Percentiles rank a stretch among this genome's conserved stretches.
Conservation (phyloP, 2,797 vertebrate genomes). For the Mormyrus hasselquistii region DNA sequence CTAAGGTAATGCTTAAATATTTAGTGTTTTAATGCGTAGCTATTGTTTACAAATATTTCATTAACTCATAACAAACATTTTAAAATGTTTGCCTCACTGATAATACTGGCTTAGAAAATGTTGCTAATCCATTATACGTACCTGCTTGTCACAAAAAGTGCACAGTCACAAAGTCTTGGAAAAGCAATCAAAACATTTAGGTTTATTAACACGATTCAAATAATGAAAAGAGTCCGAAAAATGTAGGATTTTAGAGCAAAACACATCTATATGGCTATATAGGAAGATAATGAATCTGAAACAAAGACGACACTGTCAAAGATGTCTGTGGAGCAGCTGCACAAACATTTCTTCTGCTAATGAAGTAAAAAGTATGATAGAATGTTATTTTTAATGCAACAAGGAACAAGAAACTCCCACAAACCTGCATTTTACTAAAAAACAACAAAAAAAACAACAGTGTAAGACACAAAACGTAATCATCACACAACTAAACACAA, state of each 20-base stretch:
- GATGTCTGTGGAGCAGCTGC: background rate
- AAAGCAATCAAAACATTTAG: background rate
- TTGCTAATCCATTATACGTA: background rate
- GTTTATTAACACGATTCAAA: constrained; percentile 9
- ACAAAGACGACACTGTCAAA: background rate
- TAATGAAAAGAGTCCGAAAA: background rate
- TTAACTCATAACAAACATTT: background rate
- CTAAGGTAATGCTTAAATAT: background rate
- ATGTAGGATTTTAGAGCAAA: background rate
- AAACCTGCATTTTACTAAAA: constrained; percentile 2
- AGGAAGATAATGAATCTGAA: background rate
- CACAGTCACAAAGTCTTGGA: background rate
- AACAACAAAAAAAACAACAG: background rate
- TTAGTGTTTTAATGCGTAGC: background rate
- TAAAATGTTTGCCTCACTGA: background rate
- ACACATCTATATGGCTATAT: background rate
- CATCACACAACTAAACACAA: background rate
- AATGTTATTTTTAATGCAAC: background rate
- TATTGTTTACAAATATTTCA: background rate
- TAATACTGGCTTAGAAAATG: background rate
- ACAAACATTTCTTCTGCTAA: background rate
- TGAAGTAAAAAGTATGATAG: background rate
- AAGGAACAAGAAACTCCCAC: background rate
- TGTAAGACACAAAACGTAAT: background rate
- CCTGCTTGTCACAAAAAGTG: background rate